These are phyloP conservation scores for Manis javanica DNA, from an alignment of 2,797 vertebrate species.

Conservation along the genomic window DNA sequence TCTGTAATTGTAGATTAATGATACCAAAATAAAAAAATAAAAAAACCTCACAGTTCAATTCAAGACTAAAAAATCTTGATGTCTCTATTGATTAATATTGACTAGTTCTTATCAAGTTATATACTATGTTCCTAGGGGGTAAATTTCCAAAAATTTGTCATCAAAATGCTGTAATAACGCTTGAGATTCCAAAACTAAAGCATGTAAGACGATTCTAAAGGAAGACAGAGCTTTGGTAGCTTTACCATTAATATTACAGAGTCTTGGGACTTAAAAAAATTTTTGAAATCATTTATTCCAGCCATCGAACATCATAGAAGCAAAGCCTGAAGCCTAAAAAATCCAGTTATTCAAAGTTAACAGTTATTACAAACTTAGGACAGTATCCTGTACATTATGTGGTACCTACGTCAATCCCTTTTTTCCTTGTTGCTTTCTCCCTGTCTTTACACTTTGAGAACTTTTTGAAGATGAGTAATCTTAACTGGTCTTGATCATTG, in stretches of 20 bases:
- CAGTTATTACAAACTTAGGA: background rate
- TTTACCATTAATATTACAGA: background rate
- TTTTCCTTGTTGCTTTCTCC: background rate
- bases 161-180: background rate
- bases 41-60: background rate
- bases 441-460: background rate
- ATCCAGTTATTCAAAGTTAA: background rate
- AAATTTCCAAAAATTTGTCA: background rate
- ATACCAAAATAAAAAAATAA: too few species aligned
- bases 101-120: background rate
- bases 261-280: background rate
- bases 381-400: background rate
- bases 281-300: background rate
- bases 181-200: background rate
- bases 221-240: background rate
- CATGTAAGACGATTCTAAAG: background rate
- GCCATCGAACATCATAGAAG: background rate
- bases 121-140: background rate
- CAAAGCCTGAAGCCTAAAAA: background rate
- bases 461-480: slow-evolving; percentile 35
- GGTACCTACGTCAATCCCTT: slow-evolving; percentile 54
- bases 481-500: slow-evolving; percentile 71
- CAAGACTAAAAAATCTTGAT: background rate
- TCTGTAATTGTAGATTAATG: too few species aligned
- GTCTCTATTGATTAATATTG: background rate